Evolutionary conservation across 2,888 invertebrate genomes (phyloP).

Genomic region (Tetrapedia diversipes): DNA sequence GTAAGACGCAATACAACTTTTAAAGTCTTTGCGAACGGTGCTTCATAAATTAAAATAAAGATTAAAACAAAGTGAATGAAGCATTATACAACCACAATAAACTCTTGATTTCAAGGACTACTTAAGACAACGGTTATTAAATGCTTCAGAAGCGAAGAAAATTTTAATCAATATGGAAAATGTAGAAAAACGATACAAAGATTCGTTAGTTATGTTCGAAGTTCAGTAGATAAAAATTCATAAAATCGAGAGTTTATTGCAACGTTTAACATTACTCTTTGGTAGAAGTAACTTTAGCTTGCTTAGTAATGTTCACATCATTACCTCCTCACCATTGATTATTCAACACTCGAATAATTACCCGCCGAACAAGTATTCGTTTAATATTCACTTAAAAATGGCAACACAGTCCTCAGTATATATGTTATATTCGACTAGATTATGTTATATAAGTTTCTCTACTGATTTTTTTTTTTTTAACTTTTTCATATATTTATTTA

Average conservation of each 20-base stretch:
- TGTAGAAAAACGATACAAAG: conserved; percentile 14
- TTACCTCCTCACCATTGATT: conserved; percentile 36
- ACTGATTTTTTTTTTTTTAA: conserved; percentile 34
- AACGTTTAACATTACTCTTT: conserved; percentile 25
- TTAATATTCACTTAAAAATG: conserved; percentile 43
- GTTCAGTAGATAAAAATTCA: conserved; percentile 2
- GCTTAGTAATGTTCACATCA: conserved; percentile 16
- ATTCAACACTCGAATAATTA: conserved; percentile 57
- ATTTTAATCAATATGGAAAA: not conserved
- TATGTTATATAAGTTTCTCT: conserved; percentile 61
- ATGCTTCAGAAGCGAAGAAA: not conserved
- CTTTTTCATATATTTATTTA: conserved; percentile 26
- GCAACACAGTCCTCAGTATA: conserved; percentile 28
- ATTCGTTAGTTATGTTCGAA: not conserved
- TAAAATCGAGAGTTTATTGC: conserved; percentile 38
- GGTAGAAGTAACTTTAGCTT: conserved; percentile 32
- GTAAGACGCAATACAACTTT: not conserved
- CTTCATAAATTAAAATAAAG: not conserved
- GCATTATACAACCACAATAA: conserved; percentile 9
- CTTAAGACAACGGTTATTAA: not conserved
- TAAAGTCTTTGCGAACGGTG: not conserved
- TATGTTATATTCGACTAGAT: conserved; percentile 61
- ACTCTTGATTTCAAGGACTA: conserved; percentile 13
- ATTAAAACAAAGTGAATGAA: conserved; percentile 4
- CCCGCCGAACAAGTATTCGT: conserved; percentile 40